Evolutionary conservation across 2,888 invertebrate species (phyloP).

Genomic region (Hypomecis punctinalis): DNA sequence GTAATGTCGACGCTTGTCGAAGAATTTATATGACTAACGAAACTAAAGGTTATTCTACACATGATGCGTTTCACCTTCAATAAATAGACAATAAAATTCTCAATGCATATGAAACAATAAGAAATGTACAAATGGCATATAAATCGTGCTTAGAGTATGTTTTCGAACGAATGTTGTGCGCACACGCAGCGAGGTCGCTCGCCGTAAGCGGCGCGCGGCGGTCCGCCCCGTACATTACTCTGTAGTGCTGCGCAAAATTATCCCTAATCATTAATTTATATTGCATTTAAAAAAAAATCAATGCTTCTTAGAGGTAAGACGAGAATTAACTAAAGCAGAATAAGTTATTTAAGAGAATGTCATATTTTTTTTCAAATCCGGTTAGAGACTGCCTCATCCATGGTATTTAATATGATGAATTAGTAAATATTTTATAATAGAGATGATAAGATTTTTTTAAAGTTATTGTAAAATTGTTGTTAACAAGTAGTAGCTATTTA

Average conservation of each 20-base stretch:
- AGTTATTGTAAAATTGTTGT: no score
- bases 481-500: no score
- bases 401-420: no score
- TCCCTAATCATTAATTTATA: no score
- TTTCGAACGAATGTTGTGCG: slow-evolving; percentile 20
- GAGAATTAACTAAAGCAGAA: no score
- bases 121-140: slow-evolving; percentile 26
- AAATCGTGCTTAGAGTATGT: slow-evolving; percentile 24
- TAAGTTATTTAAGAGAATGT: no score
- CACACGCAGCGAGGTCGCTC: slow-evolving; percentile 35
- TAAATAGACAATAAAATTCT: slow-evolving; percentile 26
- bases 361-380: no score
- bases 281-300: background rate
- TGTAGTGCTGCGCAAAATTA: slow-evolving; percentile 18
- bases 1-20: slow-evolving; percentile 1
- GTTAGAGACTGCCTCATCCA: no score
- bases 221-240: slow-evolving; percentile 23
- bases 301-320: no score
- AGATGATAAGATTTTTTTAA: no score
- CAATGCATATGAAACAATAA: slow-evolving; percentile 26
- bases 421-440: no score
- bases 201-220: slow-evolving; percentile 10
- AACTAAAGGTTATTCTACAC: slow-evolving; percentile 20
- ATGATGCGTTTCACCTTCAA: slow-evolving; percentile 16
- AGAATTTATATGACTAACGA: slow-evolving; percentile 22